These are phyloP conservation scores for Bedellia somnulentella DNA, from an alignment of 2,888 invertebrate species.

Conservation along the genomic window DNA sequence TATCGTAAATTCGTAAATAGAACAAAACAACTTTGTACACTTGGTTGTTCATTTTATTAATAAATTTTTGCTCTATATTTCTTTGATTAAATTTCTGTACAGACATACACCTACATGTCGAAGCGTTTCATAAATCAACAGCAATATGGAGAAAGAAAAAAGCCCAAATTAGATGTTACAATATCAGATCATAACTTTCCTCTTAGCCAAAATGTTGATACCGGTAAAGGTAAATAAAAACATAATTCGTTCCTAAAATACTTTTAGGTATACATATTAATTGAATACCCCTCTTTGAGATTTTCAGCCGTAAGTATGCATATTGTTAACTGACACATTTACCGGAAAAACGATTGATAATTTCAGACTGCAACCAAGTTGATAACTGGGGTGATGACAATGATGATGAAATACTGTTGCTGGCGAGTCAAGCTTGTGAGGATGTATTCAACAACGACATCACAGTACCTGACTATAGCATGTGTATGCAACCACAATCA, in stretches of 20 bases:
- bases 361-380: slow-evolving; percentile 5
- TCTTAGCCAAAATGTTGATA: slow-evolving; percentile 33
- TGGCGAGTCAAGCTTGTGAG: slow-evolving; percentile 51
- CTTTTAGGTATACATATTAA: too few species aligned
- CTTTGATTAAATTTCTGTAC: too few species aligned
- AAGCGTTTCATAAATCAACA: slow-evolving; percentile 33
- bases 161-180: slow-evolving; percentile 38
- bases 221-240: slow-evolving; percentile 24
- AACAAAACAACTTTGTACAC: too few species aligned
- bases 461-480: slow-evolving; percentile 30
- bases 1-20: too few species aligned
- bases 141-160: slow-evolving; percentile 36
- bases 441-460: slow-evolving; percentile 24
- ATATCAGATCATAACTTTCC: slow-evolving; percentile 48
- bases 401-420: slow-evolving; percentile 45
- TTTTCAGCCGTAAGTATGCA: too few species aligned
- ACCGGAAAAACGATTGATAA: too few species aligned
- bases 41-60: too few species aligned
- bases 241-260: too few species aligned
- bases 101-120: too few species aligned
- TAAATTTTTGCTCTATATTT: too few species aligned
- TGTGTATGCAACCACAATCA: slow-evolving; percentile 34
- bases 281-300: too few species aligned
- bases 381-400: slow-evolving; percentile 48
- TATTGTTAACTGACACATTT: too few species aligned